These are phyloP conservation scores for Papilio protenor DNA, from an alignment of 2,888 invertebrate genomes.

Conservation along the genomic window DNA sequence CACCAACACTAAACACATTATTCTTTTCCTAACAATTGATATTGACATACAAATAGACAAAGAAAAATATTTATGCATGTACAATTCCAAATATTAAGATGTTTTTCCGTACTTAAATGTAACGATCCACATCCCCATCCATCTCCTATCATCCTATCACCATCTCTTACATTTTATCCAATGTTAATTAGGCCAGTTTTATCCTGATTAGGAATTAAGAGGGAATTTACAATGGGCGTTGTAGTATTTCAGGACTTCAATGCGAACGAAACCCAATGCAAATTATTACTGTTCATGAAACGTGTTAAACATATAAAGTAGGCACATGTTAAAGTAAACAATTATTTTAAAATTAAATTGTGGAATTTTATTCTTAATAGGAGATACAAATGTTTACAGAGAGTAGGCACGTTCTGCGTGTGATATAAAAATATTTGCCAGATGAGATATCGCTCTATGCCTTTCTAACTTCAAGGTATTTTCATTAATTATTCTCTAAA, in stretches of 20 bases:
- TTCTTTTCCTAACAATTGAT: constrained; percentile 19
- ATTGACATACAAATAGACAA: constrained; percentile 9
- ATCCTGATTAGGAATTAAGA: too few species aligned
- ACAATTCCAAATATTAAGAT: neutral
- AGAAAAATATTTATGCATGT: constrained; percentile 1
- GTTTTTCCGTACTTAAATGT: neutral
- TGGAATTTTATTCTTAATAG: neutral
- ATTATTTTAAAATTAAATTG: neutral
- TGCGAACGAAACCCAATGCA: neutral
- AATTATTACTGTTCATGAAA: neutral
- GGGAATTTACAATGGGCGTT: too few species aligned
- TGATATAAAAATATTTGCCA: constrained; percentile 21
- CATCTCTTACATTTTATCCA: too few species aligned
- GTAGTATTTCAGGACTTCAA: too few species aligned
- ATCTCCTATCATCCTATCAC: too few species aligned
- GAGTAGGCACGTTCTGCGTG: constrained; percentile 31
- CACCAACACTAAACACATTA: constrained; percentile 14
- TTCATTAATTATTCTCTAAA: constrained; percentile 1
- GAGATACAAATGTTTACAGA: constrained; percentile 25
- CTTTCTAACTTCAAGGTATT: constrained; percentile 26
- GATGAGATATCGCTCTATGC: constrained; percentile 9
- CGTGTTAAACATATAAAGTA: neutral
- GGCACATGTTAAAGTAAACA: neutral
- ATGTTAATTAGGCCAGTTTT: too few species aligned
- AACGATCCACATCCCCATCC: too few species aligned